phyloP scores from a whole-genome alignment of 2,888 invertebrate genomes.

The Cotesia congregata region DNA sequence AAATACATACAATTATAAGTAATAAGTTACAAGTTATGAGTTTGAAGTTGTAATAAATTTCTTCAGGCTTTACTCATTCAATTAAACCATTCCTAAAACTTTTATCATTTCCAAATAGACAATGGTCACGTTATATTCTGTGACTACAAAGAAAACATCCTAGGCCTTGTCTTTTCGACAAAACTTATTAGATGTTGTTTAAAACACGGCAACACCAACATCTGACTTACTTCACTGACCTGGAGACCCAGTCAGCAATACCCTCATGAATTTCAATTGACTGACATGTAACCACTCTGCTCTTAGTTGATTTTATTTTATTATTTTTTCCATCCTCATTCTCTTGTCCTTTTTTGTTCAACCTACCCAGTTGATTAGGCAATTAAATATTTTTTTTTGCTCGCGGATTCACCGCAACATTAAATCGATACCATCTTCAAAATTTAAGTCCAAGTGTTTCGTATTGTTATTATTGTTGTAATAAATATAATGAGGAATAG shows the following conservation, averaged over 20 bases:
- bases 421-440: neutral
- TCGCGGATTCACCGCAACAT: neutral
- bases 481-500: neutral
- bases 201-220: constrained; percentile 11
- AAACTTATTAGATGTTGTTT: constrained; percentile 2
- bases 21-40: no score
- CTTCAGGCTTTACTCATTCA: no score
- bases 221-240: constrained; percentile 67
- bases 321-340: neutral
- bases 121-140: neutral
- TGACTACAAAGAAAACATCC: neutral
- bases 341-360: neutral
- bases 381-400: neutral
- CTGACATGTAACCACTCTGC: constrained; percentile 4
- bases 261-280: constrained; percentile 60
- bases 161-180: neutral
- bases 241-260: constrained; percentile 64
- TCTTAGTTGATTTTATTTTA: neutral
- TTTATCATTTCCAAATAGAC: neutral
- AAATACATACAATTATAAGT: no score
- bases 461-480: neutral
- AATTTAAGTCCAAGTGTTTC: neutral
- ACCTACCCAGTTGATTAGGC: neutral
- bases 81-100: no score
- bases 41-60: no score